These are phyloP conservation scores for Spheniscus mendiculus DNA, from an alignment of 2,113 vertebrate genomes.

Conservation along the genomic window DNA sequence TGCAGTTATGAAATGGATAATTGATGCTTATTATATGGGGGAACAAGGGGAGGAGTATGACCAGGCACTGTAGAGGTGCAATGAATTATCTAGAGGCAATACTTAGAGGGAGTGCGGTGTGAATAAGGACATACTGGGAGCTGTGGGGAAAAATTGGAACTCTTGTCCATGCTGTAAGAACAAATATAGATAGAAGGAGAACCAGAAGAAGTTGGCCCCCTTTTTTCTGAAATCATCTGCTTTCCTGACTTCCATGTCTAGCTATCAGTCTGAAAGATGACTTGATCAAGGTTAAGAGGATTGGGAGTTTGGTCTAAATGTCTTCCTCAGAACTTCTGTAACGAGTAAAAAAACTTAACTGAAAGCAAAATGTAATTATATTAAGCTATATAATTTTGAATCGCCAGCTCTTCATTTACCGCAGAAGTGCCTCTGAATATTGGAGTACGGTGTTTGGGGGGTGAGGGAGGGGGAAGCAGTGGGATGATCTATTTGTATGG, in stretches of 20 bases:
- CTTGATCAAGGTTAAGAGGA: neutral
- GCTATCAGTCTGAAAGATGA: neutral
- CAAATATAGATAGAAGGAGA: neutral
- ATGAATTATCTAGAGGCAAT: neutral
- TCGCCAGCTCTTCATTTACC: neutral
- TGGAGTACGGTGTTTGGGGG: neutral
- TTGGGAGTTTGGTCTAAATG: neutral
- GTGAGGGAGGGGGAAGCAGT: rapidly evolving
- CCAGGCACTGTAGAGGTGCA: neutral
- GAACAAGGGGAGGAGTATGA: neutral
- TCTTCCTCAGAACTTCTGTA: neutral
- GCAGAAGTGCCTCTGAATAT: neutral
- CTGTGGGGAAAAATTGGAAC: neutral
- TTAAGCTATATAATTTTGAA: neutral
- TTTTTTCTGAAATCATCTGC: neutral
- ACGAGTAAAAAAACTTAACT: neutral
- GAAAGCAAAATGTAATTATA: neutral
- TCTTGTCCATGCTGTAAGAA: neutral
- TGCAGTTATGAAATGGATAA: neutral
- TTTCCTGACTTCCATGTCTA: neutral
- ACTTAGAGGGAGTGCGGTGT: neutral
- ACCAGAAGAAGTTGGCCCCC: neutral
- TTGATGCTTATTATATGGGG: neutral
- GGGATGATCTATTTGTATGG: neutral
- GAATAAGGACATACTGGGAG: neutral